Conservation (phyloP, 2,113 vertebrate genomes). For the Apaloderma vittatum region DNA sequence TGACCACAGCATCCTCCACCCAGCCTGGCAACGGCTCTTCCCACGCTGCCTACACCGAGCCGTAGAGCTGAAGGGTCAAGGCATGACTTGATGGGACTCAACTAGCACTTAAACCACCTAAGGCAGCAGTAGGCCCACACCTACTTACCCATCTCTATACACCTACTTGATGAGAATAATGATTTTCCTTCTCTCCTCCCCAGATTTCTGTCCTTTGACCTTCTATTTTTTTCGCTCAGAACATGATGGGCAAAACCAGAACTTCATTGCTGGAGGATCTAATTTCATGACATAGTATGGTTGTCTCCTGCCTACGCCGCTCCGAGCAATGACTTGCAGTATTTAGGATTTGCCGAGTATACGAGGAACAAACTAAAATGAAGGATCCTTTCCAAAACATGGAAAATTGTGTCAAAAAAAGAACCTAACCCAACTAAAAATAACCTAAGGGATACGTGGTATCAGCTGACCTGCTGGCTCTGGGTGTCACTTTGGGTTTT, state of each 20-base stretch:
- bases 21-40: neutral
- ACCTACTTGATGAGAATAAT: neutral
- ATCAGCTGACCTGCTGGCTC: neutral
- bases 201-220: neutral
- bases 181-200: neutral
- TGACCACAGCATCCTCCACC: neutral
- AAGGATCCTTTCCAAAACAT: neutral
- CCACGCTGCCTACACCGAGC: rapidly evolving
- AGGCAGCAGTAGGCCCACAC: neutral
- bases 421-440: neutral
- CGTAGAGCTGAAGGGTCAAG: neutral
- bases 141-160: neutral
- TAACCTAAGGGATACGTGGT: neutral
- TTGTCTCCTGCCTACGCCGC: neutral
- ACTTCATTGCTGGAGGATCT: neutral
- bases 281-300: neutral
- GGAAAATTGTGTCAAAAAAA: neutral
- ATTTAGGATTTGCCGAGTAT: neutral
- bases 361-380: neutral
- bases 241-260: neutral
- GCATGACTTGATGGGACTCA: neutral
- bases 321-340: neutral
- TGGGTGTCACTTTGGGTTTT: neutral
- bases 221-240: neutral
- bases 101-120: neutral